Base-by-base conservation (phyloP, 2,113 vertebrate genomes). In the Megaceryle torquata region DNA sequence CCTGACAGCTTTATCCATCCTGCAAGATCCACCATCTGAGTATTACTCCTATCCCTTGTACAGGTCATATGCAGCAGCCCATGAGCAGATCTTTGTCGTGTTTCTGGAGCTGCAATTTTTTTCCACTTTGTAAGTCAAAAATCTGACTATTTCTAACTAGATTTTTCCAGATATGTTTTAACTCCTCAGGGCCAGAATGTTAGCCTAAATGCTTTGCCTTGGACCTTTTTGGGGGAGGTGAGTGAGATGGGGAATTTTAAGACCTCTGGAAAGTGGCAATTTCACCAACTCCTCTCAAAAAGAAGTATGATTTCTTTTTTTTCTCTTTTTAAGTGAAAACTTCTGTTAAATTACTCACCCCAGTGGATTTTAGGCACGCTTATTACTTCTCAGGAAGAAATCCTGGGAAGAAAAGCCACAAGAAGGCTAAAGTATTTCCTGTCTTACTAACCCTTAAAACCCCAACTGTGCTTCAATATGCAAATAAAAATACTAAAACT, bases 1-100 rank as follows among this genome's bases (percentile, higher is more conserved):
- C 16, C 16, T 2, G 0, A 5, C 3, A 2, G 18, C 57, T 89
- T 87, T 83, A 19, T 21, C 37, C 17, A 48, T 15, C 14, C n/a
- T 50, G 24, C 1, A 5, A 72, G 2, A 19, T 48, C 15, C 14
- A 53, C 31, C 13, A 9, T 57, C 65, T 57, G 33, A 20, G 9
- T 20, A 20, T 50, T 21, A 12, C 4, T 53, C 13, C 13, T 26
- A 14, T 11, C 2, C 17, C 24, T 68, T 1, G 1, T 1, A 8
- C 6, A 0, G 0, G 21, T 20, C 39, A 57, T n/a, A 15, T 28
- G 41, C 54, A 57, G 29, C 37, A 1, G 1, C 29, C 0, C 0
- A 33, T 33, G 37, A 64, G 44, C 10, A 57, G 20, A 37, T 16
- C 10, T 60, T 33, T 43, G 20, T 8, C 0, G 0, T 44, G 24